phyloP scores from a whole-genome alignment of 2,888 invertebrate species.

The Rhyacophila evoluta region DNA sequence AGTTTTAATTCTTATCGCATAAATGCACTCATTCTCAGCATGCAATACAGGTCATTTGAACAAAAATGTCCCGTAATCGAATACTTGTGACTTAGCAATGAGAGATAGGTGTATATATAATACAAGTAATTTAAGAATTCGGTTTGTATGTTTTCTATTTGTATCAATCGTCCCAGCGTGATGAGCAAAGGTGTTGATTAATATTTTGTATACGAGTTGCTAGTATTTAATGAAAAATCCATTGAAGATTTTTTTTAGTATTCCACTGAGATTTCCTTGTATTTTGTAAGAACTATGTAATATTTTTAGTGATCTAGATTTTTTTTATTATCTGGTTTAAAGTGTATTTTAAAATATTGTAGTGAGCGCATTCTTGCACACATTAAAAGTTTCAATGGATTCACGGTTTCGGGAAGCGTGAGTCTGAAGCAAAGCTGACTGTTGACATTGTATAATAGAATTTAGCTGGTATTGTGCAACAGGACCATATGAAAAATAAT shows the following conservation, averaged over 20 bases:
- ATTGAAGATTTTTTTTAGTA: neutral
- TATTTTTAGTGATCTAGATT: neutral
- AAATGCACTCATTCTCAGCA: no score
- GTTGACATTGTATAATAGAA: no score
- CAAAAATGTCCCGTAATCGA: no score
- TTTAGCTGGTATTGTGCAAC: no score
- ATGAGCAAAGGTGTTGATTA: neutral
- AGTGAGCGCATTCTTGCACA: neutral
- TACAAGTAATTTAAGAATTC: neutral
- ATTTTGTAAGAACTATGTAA: neutral
- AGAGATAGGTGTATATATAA: no score
- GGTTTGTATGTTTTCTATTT: neutral
- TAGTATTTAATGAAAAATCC: conserved; percentile 3
- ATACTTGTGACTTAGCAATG: no score
- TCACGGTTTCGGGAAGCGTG: no score
- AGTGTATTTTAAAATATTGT: neutral
- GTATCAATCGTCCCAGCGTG: neutral
- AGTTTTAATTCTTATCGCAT: no score
- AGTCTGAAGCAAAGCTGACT: no score
- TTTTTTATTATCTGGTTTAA: neutral
- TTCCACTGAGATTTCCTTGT: neutral
- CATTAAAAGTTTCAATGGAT: no score
- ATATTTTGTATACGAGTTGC: neutral
- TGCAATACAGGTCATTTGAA: no score
- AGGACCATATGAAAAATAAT: no score